These are phyloP conservation scores for Phymorhynchus buccinoides DNA, from an alignment of 1,140 invertebrate genomes.

Conservation along the genomic window DNA sequence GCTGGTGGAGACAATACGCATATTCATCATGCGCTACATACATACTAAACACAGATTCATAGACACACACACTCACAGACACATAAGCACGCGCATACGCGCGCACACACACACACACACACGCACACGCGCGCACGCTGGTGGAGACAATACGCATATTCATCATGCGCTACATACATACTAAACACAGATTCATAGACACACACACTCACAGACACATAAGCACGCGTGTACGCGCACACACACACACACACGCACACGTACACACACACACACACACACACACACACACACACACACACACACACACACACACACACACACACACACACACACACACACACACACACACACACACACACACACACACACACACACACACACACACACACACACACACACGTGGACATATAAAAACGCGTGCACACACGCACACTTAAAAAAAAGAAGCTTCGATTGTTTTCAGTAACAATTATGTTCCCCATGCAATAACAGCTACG, in stretches of 20 bases:
- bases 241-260: conserved; percentile 21
- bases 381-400: conserved; percentile 15
- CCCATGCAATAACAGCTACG: neutral
- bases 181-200: too few species aligned
- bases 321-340: conserved; percentile 13
- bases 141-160: too few species aligned
- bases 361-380: conserved; percentile 6
- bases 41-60: too few species aligned
- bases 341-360: conserved; percentile 4
- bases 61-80: too few species aligned
- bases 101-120: neutral
- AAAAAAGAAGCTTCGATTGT: neutral
- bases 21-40: too few species aligned
- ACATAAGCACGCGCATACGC: neutral
- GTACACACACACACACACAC: conserved; percentile 20
- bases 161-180: too few species aligned
- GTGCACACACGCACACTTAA: conserved; percentile 8
- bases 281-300: conserved; percentile 20
- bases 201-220: too few species aligned
- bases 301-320: conserved; percentile 28
- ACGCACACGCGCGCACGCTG: too few species aligned
- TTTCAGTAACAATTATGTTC: neutral
- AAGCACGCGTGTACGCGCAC: neutral
- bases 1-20: too few species aligned
- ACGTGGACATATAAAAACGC: conserved; percentile 17